A percentile compares a stretch with the other conserved stretches of the same genome.
phyloP scores from a whole-genome alignment of 2,797 vertebrate genomes.

The Siniperca scherzeri region DNA sequence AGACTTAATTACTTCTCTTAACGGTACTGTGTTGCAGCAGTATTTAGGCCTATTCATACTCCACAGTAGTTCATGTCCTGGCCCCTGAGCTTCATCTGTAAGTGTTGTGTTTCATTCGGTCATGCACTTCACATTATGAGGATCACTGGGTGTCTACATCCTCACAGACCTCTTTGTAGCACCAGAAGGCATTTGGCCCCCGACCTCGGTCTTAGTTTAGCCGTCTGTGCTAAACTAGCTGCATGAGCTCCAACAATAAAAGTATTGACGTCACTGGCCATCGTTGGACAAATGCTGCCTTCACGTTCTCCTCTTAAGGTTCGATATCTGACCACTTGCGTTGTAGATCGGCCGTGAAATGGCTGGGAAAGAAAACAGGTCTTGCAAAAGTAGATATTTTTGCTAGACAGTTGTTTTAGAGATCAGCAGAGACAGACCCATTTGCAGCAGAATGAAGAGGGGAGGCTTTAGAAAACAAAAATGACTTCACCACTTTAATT shows the following conservation, averaged over 20 bases:
- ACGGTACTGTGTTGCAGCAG: too few relatives aligned
- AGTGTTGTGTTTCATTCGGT: conserved; percentile 17
- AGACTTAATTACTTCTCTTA: too few relatives aligned
- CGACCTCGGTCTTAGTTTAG: conserved; percentile 58
- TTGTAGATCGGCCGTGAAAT: not conserved
- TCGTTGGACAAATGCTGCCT: conserved; percentile 70
- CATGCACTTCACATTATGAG: conserved; percentile 18
- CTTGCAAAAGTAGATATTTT: not conserved
- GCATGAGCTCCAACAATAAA: conserved; percentile 84
- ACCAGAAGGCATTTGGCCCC: conserved; percentile 61
- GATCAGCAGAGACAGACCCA: not conserved
- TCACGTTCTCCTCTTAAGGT: conserved; percentile 46
- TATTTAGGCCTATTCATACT: too few relatives aligned
- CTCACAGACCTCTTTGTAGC: conserved; percentile 28
- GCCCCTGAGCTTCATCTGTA: not conserved
- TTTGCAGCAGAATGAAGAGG: not conserved
- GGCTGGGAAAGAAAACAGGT: not conserved
- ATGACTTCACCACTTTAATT: not conserved
- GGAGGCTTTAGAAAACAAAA: not conserved
- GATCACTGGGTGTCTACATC: conserved; percentile 13
- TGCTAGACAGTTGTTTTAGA: not conserved
- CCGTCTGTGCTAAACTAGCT: conserved; percentile 68
- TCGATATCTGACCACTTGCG: not conserved
- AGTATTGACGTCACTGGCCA: conserved; percentile 84
- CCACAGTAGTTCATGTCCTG: too few relatives aligned